Conservation (phyloP, 2,888 invertebrate species). For the Venusia cambrica region DNA sequence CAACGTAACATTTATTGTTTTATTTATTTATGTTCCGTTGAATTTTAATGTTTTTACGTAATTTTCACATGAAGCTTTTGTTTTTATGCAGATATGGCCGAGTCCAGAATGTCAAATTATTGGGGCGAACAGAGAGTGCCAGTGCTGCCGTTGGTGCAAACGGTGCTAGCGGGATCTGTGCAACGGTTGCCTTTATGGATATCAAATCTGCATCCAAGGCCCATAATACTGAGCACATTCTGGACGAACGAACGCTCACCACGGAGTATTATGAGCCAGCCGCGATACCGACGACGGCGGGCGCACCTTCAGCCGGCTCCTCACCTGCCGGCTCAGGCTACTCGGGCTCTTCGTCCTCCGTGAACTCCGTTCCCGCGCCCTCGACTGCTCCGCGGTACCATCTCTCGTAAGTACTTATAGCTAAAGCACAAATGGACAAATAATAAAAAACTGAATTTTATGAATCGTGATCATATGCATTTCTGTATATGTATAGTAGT, state of each 20-base stretch:
- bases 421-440: slow-evolving; percentile 19
- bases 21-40: too few species aligned
- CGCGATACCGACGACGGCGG: slow-evolving; percentile 84
- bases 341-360: slow-evolving; percentile 83
- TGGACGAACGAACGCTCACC: slow-evolving; percentile 92
- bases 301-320: slow-evolving; percentile 78
- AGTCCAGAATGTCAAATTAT: slow-evolving; percentile 97
- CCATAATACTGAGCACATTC: slow-evolving; percentile 92
- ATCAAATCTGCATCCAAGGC: slow-evolving; percentile 97
- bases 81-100: slow-evolving; percentile 93
- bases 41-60: neutral
- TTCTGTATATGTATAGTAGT: too few species aligned
- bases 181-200: slow-evolving; percentile 97
- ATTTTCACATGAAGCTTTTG: slow-evolving; percentile 3
- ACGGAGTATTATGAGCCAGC: slow-evolving; percentile 96
- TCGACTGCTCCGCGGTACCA: slow-evolving; percentile 68
- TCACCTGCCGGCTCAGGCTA: slow-evolving; percentile 81
- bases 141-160: slow-evolving; percentile 72
- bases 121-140: slow-evolving; percentile 84
- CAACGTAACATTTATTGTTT: too few species aligned
- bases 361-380: slow-evolving; percentile 72
- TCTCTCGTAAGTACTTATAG: slow-evolving; percentile 63
- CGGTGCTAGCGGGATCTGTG: slow-evolving; percentile 86
- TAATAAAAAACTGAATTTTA: too few species aligned
- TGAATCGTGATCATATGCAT: too few species aligned